Evolutionary conservation across 2,113 vertebrate genomes (phyloP).

Genomic region (Lethenteron camtschaticum): DNA sequence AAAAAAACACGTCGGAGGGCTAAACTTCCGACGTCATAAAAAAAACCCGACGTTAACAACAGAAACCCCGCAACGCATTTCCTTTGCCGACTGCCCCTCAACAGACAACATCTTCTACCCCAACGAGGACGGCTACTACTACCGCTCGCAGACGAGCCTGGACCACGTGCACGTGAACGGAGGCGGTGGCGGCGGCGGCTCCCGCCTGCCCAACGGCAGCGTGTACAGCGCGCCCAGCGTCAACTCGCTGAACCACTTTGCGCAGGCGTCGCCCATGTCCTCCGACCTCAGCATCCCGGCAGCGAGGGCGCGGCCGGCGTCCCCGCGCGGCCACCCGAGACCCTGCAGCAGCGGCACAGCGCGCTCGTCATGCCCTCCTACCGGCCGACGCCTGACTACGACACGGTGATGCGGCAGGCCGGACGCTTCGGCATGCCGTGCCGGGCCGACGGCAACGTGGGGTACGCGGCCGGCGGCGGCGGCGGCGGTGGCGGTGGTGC

Average conservation of each 20-base stretch:
- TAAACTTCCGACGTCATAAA: too few species aligned
- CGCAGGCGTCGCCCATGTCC: constrained; percentile 82
- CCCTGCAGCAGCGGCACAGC: constrained; percentile 70
- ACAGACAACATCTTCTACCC: constrained; percentile 83
- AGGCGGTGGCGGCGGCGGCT: constrained; percentile 13
- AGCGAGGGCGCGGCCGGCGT: constrained; percentile 34
- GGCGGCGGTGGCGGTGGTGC: too few species aligned
- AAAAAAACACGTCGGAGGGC: too few species aligned
- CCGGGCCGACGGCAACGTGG: too few species aligned
- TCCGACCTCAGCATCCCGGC: constrained; percentile 81
- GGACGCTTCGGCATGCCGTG: too few species aligned
- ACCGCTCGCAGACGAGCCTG: constrained; percentile 84
- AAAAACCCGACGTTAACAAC: too few species aligned
- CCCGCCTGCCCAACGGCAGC: constrained; percentile 68
- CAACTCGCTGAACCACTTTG: constrained; percentile 68
- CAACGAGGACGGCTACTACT: constrained; percentile 79
- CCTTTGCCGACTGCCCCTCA: constrained; percentile 13
- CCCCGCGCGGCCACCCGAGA: constrained; percentile 40
- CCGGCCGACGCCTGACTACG: constrained; percentile 79
- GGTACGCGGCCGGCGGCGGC: too few species aligned
- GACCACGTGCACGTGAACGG: constrained; percentile 57
- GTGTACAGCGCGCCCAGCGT: constrained; percentile 94
- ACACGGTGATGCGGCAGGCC: constrained; percentile 84
- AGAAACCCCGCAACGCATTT: constrained; percentile 9
- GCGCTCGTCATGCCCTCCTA: constrained; percentile 80